These are phyloP conservation scores for Rhodophaea formosa DNA, from an alignment of 2,888 invertebrate species.

Conservation along the genomic window DNA sequence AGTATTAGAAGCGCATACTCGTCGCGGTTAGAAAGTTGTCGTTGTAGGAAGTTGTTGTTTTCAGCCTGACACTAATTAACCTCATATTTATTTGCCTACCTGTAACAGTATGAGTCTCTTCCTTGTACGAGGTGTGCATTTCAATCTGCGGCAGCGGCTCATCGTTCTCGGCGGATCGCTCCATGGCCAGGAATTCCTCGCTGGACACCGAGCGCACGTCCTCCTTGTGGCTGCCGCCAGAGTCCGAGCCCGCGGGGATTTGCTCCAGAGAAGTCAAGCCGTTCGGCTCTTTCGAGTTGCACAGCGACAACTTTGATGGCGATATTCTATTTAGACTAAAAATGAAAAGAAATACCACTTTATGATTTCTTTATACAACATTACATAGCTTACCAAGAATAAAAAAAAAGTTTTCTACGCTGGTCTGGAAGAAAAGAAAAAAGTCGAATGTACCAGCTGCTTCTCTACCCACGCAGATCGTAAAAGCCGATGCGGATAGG, in stretches of 20 bases:
- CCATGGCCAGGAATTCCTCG: constrained; percentile 75
- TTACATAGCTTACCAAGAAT: no score
- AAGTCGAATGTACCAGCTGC: no score
- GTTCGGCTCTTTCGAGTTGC: constrained; percentile 62
- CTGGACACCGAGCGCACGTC: constrained; percentile 66
- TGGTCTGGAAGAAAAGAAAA: no score
- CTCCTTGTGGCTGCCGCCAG: constrained; percentile 62
- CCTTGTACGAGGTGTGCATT: constrained; percentile 44
- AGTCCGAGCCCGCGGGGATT: constrained; percentile 61
- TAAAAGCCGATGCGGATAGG: no score
- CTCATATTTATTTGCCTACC: constrained; percentile 45
- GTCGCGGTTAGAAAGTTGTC: no score
- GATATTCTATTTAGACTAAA: constrained; percentile 72
- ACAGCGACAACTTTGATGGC: constrained; percentile 70
- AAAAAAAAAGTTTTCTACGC: no score
- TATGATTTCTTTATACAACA: neutral
- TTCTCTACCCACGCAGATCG: no score
- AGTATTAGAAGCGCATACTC: no score
- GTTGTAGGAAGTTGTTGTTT: no score
- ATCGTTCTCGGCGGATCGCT: constrained; percentile 66
- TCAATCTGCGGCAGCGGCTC: constrained; percentile 49
- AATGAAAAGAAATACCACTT: constrained; percentile 11
- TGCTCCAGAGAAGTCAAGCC: constrained; percentile 54
- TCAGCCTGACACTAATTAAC: no score
- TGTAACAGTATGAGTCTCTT: constrained; percentile 43